phyloP scores from a whole-genome alignment of 2,113 vertebrate genomes.

The Stercorarius parasiticus region DNA sequence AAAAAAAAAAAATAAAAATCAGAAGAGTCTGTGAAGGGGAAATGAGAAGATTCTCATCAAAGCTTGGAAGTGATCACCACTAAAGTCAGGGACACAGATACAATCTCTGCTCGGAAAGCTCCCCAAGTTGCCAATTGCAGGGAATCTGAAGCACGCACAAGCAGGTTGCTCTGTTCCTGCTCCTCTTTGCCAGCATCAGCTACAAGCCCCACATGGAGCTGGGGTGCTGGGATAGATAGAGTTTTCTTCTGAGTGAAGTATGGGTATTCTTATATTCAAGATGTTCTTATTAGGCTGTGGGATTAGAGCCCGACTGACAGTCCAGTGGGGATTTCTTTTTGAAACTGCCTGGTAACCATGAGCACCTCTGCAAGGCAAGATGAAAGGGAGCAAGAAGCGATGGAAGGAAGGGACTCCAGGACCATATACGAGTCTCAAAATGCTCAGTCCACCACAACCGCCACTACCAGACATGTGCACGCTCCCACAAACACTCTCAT shows the following conservation, averaged over 20 bases:
- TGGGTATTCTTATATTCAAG: background rate
- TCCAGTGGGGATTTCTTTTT: background rate
- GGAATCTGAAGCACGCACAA: background rate
- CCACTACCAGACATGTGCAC: background rate
- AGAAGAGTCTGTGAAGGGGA: background rate
- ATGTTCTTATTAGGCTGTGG: background rate
- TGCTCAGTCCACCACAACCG: too few relatives aligned
- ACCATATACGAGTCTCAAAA: background rate
- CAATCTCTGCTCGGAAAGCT: background rate
- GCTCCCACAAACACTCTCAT: background rate
- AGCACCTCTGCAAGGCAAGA: background rate
- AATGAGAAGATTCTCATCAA: background rate
- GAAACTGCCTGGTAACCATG: background rate
- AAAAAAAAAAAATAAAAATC: background rate
- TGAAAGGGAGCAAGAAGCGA: background rate
- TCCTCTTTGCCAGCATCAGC: background rate
- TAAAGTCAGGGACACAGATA: background rate
- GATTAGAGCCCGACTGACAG: background rate
- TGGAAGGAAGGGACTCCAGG: background rate
- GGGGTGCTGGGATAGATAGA: background rate
- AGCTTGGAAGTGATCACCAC: background rate
- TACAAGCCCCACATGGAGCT: background rate
- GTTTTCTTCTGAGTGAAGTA: background rate
- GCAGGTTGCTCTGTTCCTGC: background rate
- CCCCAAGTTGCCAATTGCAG: background rate